Conservation (phyloP, 2,113 vertebrate species). For the Ceyx cyanopectus region DNA sequence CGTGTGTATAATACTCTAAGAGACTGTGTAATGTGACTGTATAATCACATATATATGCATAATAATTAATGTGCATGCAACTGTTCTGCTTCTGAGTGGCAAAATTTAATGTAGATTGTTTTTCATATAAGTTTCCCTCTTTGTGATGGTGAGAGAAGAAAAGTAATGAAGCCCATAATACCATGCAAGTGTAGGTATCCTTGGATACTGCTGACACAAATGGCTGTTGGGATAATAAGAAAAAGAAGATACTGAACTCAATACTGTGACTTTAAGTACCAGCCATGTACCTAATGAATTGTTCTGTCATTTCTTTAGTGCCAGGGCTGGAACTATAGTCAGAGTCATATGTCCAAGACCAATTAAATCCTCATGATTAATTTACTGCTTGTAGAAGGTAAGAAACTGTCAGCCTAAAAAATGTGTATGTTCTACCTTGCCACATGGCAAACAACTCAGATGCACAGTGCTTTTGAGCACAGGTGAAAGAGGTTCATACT, state of each 20-base stretch:
- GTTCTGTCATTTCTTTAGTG: constrained; percentile 41
- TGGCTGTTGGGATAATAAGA: background rate
- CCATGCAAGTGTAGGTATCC: constrained; percentile 35
- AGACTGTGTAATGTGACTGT: background rate
- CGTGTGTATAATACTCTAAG: background rate
- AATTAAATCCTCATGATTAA: constrained; percentile 63
- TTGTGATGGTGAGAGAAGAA: constrained; percentile 33
- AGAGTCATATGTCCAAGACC: constrained; percentile 31
- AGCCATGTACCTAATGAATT: constrained; percentile 46
- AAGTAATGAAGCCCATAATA: constrained; percentile 59
- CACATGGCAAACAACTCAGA: background rate
- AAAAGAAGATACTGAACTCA: background rate
- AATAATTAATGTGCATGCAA: background rate
- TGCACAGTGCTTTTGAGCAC: background rate
- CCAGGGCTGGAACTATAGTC: constrained; percentile 10
- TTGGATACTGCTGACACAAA: constrained; percentile 57
- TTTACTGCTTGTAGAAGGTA: constrained; percentile 45
- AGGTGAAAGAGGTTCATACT: background rate
- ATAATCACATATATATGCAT: background rate
- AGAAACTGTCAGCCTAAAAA: constrained; percentile 37
- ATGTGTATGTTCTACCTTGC: background rate
- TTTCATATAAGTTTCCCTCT: constrained; percentile 18
- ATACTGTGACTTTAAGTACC: constrained; percentile 41
- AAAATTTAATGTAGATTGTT: constrained; percentile 32
- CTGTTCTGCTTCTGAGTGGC: background rate